Evolutionary conservation across 1,140 invertebrate species (phyloP).

Genomic region (Polyergus mexicanus): DNA sequence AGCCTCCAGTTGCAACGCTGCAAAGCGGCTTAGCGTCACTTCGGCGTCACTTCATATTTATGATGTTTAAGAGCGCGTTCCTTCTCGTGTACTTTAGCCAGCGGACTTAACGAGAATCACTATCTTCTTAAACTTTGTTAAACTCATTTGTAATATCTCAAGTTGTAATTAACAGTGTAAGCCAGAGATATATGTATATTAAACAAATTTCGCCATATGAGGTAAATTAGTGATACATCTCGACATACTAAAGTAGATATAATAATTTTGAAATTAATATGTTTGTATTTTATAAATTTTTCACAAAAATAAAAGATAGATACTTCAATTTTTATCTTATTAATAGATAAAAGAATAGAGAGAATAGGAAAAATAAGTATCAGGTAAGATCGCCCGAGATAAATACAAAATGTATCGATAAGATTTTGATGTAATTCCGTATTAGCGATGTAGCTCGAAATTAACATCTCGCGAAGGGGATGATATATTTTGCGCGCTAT

Average conservation of each 20-base stretch:
- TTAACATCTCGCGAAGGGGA: background rate
- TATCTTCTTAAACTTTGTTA: conserved; percentile 16
- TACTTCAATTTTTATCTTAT: no score
- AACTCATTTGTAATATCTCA: conserved; percentile 3
- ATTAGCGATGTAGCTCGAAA: background rate
- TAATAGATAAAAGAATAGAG: no score
- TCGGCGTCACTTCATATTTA: conserved; percentile 12
- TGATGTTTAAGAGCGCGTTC: conserved; percentile 23
- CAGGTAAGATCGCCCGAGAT: no score
- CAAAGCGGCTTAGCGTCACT: conserved; percentile 45
- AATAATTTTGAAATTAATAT: no score
- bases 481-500: background rate
- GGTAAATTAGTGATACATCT: no score
- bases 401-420: background rate
- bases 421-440: background rate
- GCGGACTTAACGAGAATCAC: conserved; percentile 23
- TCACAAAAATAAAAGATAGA: no score
- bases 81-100: background rate
- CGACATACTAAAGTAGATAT: no score
- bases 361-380: no score
- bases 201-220: background rate
- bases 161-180: conserved; percentile 29
- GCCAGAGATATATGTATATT: background rate
- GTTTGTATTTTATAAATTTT: no score
- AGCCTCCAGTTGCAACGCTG: conserved; percentile 10